A percentile compares a stretch with the other conserved stretches of the same genome.
Conservation (phyloP, 2,888 invertebrate species). For the Nomada hirtipes region DNA sequence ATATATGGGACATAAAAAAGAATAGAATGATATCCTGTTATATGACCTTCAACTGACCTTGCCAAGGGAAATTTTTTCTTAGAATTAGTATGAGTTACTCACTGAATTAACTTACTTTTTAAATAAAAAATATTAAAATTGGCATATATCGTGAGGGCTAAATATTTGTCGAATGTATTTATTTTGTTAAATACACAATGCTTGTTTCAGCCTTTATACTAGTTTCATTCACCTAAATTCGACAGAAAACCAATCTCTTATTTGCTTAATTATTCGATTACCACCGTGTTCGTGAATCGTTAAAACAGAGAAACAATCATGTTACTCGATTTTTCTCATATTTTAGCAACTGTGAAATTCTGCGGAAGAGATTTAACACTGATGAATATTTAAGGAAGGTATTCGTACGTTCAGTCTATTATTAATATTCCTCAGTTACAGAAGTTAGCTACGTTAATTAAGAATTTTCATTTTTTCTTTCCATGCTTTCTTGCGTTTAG, state of each 20-base stretch:
- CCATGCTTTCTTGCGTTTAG: not conserved
- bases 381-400: not conserved
- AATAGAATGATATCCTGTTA: no score
- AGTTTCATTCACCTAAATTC: not conserved
- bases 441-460: not conserved
- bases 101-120: no score
- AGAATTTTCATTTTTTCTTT: not conserved
- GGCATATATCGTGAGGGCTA: no score
- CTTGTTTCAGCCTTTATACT: not conserved
- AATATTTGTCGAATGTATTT: no score
- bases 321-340: not conserved
- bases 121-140: no score
- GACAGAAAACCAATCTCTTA: not conserved
- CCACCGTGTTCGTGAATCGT: not conserved
- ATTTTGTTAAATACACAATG: no score
- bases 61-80: no score
- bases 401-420: not conserved
- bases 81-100: no score
- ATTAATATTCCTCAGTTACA: not conserved
- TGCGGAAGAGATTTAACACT: not conserved
- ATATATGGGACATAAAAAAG: no score
- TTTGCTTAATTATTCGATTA: not conserved
- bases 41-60: no score
- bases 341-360: not conserved
- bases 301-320: not conserved